phyloP scores from a whole-genome alignment of 2,888 invertebrate species.

The Catocala nupta region DNA sequence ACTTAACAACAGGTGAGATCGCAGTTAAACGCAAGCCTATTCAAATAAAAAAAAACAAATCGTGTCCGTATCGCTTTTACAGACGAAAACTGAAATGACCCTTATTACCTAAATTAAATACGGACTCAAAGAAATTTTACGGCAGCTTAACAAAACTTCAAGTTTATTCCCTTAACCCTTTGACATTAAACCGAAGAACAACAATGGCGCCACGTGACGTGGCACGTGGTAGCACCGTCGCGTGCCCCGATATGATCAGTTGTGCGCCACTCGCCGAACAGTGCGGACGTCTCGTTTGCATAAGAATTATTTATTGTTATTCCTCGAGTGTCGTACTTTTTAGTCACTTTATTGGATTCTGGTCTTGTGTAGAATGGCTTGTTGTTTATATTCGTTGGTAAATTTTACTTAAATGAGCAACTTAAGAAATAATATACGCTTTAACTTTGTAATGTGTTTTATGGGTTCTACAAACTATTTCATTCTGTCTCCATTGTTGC shows the following conservation, averaged over 20 bases:
- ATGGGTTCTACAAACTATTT: no score
- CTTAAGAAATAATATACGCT: not conserved
- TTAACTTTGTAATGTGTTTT: not conserved
- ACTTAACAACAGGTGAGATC: no score
- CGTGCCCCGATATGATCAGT: constrained; percentile 52
- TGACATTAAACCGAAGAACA: not conserved
- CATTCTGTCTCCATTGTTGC: no score
- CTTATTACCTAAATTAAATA: not conserved
- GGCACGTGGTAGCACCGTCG: constrained; percentile 46
- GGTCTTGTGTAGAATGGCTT: constrained; percentile 3
- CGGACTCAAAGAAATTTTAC: not conserved
- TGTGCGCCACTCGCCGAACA: constrained; percentile 14
- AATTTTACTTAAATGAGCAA: not conserved
- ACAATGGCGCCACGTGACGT: not conserved
- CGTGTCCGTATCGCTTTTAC: no score
- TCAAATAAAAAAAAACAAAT: no score
- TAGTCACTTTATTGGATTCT: constrained; percentile 23
- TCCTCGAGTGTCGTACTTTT: constrained; percentile 28
- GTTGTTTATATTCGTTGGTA: constrained; percentile 1
- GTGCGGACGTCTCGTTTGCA: constrained; percentile 49
- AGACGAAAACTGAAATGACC: no score
- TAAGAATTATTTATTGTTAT: constrained; percentile 45
- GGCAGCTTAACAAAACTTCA: not conserved
- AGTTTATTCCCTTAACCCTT: constrained; percentile 2
- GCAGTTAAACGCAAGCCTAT: no score